Conservation (phyloP, 2,113 vertebrate species). For the Drymodes brunneopygia region DNA sequence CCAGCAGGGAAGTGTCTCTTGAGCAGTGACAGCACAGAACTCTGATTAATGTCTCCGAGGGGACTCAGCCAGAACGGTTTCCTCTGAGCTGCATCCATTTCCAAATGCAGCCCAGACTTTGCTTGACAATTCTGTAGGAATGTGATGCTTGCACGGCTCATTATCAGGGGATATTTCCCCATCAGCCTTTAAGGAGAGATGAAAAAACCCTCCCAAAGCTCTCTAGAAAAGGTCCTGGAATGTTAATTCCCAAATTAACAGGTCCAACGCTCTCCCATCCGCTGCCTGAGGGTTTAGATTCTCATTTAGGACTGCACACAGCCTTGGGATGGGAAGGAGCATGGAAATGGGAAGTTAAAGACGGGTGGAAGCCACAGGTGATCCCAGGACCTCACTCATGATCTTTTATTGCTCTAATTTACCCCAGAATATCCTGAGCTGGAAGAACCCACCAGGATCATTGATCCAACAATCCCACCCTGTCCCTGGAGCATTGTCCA, state of each 20-base stretch:
- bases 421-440: neutral
- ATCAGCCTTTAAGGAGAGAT: neutral
- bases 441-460: neutral
- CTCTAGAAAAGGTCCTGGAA: neutral
- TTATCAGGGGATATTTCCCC: neutral
- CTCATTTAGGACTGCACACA: neutral
- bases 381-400: too few species aligned
- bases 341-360: neutral
- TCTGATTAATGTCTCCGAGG: conserved; percentile 47
- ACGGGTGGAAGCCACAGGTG: neutral
- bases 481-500: accelerated
- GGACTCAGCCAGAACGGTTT: neutral
- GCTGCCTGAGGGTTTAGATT: neutral
- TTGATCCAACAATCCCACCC: neutral
- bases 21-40: conserved; percentile 8
- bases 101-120: neutral
- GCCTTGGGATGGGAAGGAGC: neutral
- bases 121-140: neutral
- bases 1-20: neutral
- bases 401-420: neutral
- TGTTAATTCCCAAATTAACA: neutral
- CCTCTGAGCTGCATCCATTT: conserved; percentile 19
- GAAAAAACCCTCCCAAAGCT: neutral
- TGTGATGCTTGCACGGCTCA: neutral
- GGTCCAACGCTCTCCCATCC: neutral